A percentile compares a stretch with the other conserved stretches of the same genome.
Conservation (phyloP, 2,797 vertebrate genomes). For the Leptatherina wallacei region DNA sequence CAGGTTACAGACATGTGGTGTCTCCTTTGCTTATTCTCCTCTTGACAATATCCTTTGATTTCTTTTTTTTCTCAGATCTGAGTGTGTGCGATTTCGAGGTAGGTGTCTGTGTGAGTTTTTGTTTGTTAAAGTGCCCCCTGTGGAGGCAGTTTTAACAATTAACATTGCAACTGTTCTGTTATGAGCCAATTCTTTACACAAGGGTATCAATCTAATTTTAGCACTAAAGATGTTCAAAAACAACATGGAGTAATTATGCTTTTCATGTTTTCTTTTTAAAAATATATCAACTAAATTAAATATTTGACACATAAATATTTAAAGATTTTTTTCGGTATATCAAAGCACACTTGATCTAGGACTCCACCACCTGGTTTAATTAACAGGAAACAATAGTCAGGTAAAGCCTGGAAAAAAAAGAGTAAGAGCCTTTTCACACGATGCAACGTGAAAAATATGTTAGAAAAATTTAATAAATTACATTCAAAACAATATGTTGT, state of each 20-base stretch:
- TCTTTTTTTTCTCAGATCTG: constrained; percentile 20
- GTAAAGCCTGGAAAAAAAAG: no score
- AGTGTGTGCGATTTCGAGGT: constrained; percentile 43
- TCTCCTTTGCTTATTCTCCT: constrained; percentile 73
- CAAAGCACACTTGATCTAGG: not conserved
- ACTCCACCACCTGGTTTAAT: not conserved
- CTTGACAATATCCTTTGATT: constrained; percentile 68
- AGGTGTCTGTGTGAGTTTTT: constrained; percentile 42
- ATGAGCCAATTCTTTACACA: constrained; percentile 1
- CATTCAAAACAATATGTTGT: no score
- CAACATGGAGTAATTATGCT: not conserved
- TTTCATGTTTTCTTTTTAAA: not conserved
- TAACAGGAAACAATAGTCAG: not conserved
- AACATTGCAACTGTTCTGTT: constrained; percentile 20
- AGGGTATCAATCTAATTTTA: constrained; percentile 10
- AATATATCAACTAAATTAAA: not conserved
- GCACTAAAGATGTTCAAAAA: not conserved
- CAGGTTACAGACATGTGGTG: constrained; percentile 71
- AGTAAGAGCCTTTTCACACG: no score
- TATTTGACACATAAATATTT: not conserved
- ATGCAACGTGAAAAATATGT: no score
- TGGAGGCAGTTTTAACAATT: constrained; percentile 47
- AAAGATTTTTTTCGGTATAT: not conserved
- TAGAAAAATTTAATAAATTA: no score
- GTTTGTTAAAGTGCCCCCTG: constrained; percentile 27